A percentile compares a stretch with the other conserved stretches of the same genome.
phyloP scores from a whole-genome alignment of 2,113 vertebrate species.

The Sprattus sprattus region DNA sequence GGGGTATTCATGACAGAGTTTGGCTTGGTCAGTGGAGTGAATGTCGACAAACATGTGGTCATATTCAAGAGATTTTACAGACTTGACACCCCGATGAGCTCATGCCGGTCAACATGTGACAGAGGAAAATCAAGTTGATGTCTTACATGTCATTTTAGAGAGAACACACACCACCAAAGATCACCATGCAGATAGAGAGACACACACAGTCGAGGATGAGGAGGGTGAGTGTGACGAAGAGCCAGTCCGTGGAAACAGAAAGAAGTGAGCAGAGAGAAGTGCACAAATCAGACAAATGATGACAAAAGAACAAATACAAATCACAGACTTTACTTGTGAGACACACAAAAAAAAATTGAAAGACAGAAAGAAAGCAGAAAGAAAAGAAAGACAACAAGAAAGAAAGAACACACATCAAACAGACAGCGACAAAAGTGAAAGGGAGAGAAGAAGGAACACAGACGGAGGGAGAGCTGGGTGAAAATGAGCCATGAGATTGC shows the following conservation, averaged over 20 bases:
- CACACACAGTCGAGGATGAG: constrained; percentile 30
- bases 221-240: neutral
- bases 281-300: constrained; percentile 27
- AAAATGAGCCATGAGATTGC: constrained; percentile 30
- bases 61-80: constrained; percentile 12
- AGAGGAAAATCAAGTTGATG: neutral
- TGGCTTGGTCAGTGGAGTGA: neutral
- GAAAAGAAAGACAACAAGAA: constrained; percentile 17
- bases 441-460: neutral
- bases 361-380: constrained; percentile 23
- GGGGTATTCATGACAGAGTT: neutral
- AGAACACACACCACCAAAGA: neutral
- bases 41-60: constrained; percentile 13
- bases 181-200: neutral
- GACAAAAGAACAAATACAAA: neutral
- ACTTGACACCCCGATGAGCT: constrained; percentile 2
- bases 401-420: constrained; percentile 27
- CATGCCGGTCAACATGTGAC: constrained; percentile 3
- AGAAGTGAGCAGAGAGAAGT: neutral
- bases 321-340: neutral
- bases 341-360: constrained; percentile 37
- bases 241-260: neutral
- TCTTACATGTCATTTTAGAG: neutral
- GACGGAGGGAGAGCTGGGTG: constrained; percentile 34
- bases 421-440: neutral